These are phyloP conservation scores for Coregonus suidteri DNA, from an alignment of 2,797 vertebrate species.

Conservation along the genomic window DNA sequence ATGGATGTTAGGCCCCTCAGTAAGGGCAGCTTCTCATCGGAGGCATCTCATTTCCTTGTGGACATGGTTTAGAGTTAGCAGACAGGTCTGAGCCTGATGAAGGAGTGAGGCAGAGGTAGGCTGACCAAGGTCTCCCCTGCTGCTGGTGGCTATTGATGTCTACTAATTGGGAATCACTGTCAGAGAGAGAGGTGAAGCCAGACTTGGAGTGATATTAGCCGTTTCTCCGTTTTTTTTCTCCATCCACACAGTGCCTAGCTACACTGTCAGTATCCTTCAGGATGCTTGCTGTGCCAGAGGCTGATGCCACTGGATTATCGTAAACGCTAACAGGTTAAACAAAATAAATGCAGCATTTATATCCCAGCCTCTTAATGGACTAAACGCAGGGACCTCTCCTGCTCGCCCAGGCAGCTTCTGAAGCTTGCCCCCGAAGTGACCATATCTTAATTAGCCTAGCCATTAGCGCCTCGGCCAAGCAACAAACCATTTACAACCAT, in stretches of 20 bases:
- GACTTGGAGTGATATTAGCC: slow-evolving; percentile 2
- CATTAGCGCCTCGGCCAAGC: slow-evolving; percentile 11
- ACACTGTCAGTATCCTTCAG: neutral
- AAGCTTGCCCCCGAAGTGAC: neutral
- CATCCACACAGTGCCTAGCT: neutral
- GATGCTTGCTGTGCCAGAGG: neutral
- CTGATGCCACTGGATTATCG: neutral
- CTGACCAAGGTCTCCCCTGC: neutral
- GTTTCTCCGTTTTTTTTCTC: neutral
- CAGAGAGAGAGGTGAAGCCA: neutral
- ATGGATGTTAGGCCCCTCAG: too few species aligned
- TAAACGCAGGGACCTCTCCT: neutral
- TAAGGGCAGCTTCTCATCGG: neutral
- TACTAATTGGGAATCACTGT: slow-evolving; percentile 39
- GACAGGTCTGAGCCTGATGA: neutral
- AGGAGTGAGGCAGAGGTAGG: neutral
- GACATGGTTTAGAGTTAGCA: neutral
- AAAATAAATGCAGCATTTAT: neutral
- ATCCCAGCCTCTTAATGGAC: neutral
- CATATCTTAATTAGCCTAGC: slow-evolving; percentile 31
- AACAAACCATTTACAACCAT: slow-evolving; percentile 16
- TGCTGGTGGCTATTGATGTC: slow-evolving; percentile 26
- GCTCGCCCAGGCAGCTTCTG: neutral
- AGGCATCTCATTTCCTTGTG: neutral
- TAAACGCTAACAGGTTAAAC: neutral